Conservation (phyloP, 1,140 invertebrate genomes). For the Metopolophium dirhodum region DNA sequence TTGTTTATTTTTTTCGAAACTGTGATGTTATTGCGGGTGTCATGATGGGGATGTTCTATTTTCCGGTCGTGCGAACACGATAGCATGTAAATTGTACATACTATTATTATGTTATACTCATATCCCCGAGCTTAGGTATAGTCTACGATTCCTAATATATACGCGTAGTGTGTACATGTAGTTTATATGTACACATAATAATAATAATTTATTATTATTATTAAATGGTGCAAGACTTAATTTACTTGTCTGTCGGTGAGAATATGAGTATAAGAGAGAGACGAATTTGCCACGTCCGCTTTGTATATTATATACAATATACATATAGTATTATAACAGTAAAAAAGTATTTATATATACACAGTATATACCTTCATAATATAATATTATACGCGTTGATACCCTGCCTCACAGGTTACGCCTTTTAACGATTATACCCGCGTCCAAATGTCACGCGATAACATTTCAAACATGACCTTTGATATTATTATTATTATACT, state of each 20-base stretch:
- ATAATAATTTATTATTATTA: neutral
- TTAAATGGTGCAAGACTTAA: neutral
- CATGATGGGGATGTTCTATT: neutral
- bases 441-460: slow-evolving; percentile 20
- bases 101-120: neutral
- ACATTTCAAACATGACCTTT: slow-evolving; percentile 38
- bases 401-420: neutral
- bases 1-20: neutral
- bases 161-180: neutral
- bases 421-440: slow-evolving; percentile 23
- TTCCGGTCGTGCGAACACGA: neutral
- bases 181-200: neutral
- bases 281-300: neutral
- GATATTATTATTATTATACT: neutral
- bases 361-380: neutral
- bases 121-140: neutral
- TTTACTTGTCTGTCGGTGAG: neutral
- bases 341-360: neutral
- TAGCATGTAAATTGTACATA: neutral
- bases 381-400: neutral
- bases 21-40: neutral
- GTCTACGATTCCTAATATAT: neutral
- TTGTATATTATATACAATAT: neutral
- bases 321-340: neutral
- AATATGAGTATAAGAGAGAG: neutral